Percentiles rank a stretch among this genome's conserved stretches.
phyloP scores from a whole-genome alignment of 2,113 vertebrate genomes.

The Bos indicus region DNA sequence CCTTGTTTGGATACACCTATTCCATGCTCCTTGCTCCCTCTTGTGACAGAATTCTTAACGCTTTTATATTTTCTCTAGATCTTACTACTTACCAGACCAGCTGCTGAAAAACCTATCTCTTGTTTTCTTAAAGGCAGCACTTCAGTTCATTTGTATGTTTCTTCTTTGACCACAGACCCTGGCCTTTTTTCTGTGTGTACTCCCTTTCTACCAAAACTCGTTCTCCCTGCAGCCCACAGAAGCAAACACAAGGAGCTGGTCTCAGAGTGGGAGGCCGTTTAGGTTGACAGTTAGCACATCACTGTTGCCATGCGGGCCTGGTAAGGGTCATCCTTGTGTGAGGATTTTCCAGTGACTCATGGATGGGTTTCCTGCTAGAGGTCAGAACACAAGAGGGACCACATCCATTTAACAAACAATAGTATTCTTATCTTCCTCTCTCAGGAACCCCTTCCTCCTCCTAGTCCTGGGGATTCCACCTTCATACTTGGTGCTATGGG shows the following conservation, averaged over 20 bases:
- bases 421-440: background rate
- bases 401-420: background rate
- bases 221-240: background rate
- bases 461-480: background rate
- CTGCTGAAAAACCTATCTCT: background rate
- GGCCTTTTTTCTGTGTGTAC: background rate
- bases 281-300: background rate
- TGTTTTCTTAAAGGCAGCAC: background rate
- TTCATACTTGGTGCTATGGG: background rate
- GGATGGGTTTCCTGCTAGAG: background rate
- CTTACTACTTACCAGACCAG: background rate
- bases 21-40: background rate
- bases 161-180: background rate
- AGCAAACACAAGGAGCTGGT: background rate
- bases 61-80: background rate
- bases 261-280: background rate
- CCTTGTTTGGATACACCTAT: background rate
- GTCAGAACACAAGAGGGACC: background rate
- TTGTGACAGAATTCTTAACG: background rate
- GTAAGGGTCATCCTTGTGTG: background rate
- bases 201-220: background rate
- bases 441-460: background rate
- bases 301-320: background rate
- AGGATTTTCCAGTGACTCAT: background rate
- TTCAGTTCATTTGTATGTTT: too few relatives aligned